These are phyloP conservation scores for Ceyx melanurus DNA, from an alignment of 2,113 vertebrate genomes.

Conservation along the genomic window DNA sequence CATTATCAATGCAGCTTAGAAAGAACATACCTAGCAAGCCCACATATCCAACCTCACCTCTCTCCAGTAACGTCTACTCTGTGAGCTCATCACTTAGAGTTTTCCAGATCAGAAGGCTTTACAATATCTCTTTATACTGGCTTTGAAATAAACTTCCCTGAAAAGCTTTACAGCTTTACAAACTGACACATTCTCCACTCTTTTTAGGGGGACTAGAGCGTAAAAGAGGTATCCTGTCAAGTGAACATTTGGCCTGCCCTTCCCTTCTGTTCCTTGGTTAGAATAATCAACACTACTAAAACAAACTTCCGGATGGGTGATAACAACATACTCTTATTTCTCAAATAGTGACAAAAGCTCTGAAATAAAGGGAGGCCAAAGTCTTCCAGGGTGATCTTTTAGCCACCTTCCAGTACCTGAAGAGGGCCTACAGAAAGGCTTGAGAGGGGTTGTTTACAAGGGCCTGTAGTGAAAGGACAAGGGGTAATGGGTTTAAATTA, in stretches of 20 bases:
- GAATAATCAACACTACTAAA: neutral
- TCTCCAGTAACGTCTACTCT: neutral
- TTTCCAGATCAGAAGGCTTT: neutral
- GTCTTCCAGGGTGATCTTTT: neutral
- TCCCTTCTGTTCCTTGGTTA: neutral
- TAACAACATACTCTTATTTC: neutral
- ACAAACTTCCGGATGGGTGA: neutral
- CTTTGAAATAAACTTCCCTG: neutral
- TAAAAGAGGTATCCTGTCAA: neutral
- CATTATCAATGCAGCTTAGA: neutral
- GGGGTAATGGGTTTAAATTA: too few relatives aligned
- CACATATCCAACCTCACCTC: neutral
- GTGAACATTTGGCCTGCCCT: neutral
- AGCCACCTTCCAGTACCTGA: too few relatives aligned
- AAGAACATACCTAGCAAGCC: neutral
- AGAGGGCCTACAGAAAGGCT: too few relatives aligned
- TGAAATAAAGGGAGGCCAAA: rapidly evolving
- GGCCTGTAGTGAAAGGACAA: too few relatives aligned
- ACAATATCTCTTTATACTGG: neutral
- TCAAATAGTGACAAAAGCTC: neutral
- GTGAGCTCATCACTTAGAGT: neutral
- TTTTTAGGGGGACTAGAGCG: neutral
- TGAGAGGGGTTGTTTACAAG: too few relatives aligned
- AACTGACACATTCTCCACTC: neutral
- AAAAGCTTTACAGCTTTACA: neutral